Evolutionary conservation across 2,797 vertebrate genomes (phyloP), one percentile per base, ranked within the genome.

Genomic region (Setipinna tenuifilis): DNA sequence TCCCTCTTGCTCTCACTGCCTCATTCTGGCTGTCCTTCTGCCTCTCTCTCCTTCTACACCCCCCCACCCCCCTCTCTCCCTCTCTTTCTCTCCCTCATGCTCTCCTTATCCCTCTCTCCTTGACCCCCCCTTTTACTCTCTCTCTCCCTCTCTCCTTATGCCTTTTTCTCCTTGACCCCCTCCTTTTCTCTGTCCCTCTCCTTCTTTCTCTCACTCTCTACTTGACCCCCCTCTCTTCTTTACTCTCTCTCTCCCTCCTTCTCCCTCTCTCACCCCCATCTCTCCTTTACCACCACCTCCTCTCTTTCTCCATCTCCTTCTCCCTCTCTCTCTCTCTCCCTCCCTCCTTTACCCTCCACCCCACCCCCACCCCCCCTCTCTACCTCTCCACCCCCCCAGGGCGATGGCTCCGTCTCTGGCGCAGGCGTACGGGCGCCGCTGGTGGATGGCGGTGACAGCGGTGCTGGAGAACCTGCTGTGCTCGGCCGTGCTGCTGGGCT

Each of bases 371-470:
- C 2, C 9, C 2, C 50, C 7, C 50, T 54, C 50, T 14, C 50
- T n/a, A n/a, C 7, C 14, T 54, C 50, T 54, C 7, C 14, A n/a
- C n/a, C n/a, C n/a, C n/a, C 7, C 10, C 48, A 89, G 89, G 89
- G 84, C 80, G 81, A 97, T 98, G 97, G 95, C 93, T 10, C 96
- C 96, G 21, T 94, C 96, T 46, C 93, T 96, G 28, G 12, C 92
- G 82, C 95, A 94, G 93, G 97, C 97, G 3, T 97, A 95, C 89
- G 88, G 86, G 82, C 93, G 97, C 90, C 97, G 97, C 87, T 98
- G 97, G 97, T 98, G 97, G 97, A 98, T 98, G 96, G 97, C 97
- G 0, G 90, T 95, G 90, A 96, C 96, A 0, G 97, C 97, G 0
- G 94, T 97, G 82, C 54, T 98, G 82, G 97, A 98, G 88, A 98